Conservation (phyloP, 1,140 invertebrate genomes). For the Fragariocoptes setiger region DNA sequence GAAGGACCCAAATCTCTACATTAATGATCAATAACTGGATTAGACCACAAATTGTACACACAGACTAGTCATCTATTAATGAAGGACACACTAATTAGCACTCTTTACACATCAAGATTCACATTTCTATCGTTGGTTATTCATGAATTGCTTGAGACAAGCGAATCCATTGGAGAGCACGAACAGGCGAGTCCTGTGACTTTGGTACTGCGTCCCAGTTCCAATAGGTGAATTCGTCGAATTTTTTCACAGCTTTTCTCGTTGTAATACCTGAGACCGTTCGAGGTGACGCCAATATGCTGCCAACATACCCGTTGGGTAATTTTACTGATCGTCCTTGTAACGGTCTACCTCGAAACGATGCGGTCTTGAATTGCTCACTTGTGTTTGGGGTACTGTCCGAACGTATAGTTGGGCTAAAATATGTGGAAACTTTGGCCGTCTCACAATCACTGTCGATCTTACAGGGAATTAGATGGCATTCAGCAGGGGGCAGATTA, state of each 20-base stretch:
- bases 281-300: slow-evolving; percentile 29
- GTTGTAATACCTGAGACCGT: too few species aligned
- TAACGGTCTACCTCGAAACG: slow-evolving; percentile 31
- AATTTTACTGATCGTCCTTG: slow-evolving; percentile 26
- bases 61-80: too few species aligned
- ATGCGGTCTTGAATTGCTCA: too few species aligned
- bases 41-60: too few species aligned
- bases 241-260: slow-evolving; percentile 20
- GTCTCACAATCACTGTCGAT: too few species aligned
- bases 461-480: too few species aligned
- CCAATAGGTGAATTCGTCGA: slow-evolving; percentile 35
- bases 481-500: too few species aligned
- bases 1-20: background rate
- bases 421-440: too few species aligned
- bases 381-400: too few species aligned
- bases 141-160: slow-evolving; percentile 30
- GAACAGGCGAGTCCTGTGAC: slow-evolving; percentile 28
- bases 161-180: slow-evolving; percentile 38
- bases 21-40: slow-evolving; percentile 22
- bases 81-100: too few species aligned
- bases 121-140: background rate
- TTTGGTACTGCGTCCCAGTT: slow-evolving; percentile 40
- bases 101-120: too few species aligned
- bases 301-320: slow-evolving; percentile 29
- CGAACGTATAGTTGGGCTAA: too few species aligned